Conservation (phyloP, 2,888 invertebrate genomes). For the Empis stercorea region DNA sequence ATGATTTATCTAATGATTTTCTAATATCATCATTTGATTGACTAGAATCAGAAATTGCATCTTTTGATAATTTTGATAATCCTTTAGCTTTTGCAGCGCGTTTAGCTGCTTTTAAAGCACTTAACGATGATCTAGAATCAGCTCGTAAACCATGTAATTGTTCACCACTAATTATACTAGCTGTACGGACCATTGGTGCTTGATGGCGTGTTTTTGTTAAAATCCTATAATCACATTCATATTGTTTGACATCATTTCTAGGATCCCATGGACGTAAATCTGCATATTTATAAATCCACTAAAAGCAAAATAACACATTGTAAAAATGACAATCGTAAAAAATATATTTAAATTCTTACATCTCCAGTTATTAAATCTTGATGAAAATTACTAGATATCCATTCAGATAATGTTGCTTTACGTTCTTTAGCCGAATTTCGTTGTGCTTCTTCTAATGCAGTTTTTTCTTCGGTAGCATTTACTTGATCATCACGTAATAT, state of each 20-base stretch:
- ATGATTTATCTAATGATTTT: constrained; percentile 2
- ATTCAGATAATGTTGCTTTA: constrained; percentile 48
- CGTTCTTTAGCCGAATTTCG: constrained; percentile 59
- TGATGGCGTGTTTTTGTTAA: constrained; percentile 63
- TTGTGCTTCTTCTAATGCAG: constrained; percentile 77
- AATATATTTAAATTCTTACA: constrained; percentile 12
- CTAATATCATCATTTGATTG: constrained; percentile 29
- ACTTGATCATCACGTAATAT: constrained; percentile 72
- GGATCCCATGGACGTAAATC: constrained; percentile 82
- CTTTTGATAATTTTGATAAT: constrained; percentile 35
- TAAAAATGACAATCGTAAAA: neutral
- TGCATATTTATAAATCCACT: constrained; percentile 64
- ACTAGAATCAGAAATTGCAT: constrained; percentile 42
- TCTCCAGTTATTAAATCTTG: constrained; percentile 38
- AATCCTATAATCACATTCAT: constrained; percentile 69
- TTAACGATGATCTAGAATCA: constrained; percentile 40
- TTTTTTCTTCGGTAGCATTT: constrained; percentile 85
- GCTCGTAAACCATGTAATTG: constrained; percentile 39
- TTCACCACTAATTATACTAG: constrained; percentile 56
- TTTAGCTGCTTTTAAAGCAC: constrained; percentile 28
- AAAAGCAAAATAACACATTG: constrained; percentile 2
- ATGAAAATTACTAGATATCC: constrained; percentile 64
- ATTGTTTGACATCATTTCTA: constrained; percentile 74
- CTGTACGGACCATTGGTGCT: constrained; percentile 58
- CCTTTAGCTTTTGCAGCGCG: constrained; percentile 31